Evolutionary conservation across 2,797 vertebrate genomes (phyloP), one percentile per base, ranked within the genome.

Genomic region (Limosa lapponica): DNA sequence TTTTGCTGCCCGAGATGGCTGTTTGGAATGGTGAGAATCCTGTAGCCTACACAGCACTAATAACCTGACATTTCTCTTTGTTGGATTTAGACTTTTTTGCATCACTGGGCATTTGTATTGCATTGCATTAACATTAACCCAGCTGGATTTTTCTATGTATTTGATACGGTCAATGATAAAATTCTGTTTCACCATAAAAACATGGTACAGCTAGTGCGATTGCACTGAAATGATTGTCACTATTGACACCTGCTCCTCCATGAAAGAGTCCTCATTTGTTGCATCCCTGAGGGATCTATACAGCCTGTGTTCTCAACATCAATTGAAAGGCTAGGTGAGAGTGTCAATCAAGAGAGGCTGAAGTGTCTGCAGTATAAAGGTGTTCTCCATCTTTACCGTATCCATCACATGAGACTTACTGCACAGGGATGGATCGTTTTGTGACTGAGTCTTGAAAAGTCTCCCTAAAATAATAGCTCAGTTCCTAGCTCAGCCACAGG

Each of bases 241-340:
- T 96, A 58, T 95, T 97, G 94, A 95, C 95, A 97, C 88, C 95
- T 97, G 93, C 94, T 97, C 93, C 91, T 96, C 92, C 62, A 41
- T 92, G 92, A 82, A 83, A 73, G 67, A 85, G 74, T 95, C 87
- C 85, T 95, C 91, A 90, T 95, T 94, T 95, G 87, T 74, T 82
- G 59, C 79, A 55, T 95, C 93, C 93, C 94, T 77, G 79, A 86
- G 91, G 93, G 93, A 91, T 91, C 88, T 83, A 28, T 93, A 46
- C 66, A 86, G 85, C 58, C 65, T 82, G 87, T 3, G 2, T 91
- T 91, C 79, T 90, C 90, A 88, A 61, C 91, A 74, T 93, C 84
- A 95, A 91, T 93, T 91, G 77, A 79, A 87, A 95, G 88, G 58
- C 65, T 90, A 79, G 94, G 90, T 91, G 90, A 93, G 65, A 87